Percentiles rank a stretch among this genome's conserved stretches.
These are phyloP conservation scores for Ramphastos sulfuratus DNA, from an alignment of 2,113 vertebrate species.

Conservation along the genomic window DNA sequence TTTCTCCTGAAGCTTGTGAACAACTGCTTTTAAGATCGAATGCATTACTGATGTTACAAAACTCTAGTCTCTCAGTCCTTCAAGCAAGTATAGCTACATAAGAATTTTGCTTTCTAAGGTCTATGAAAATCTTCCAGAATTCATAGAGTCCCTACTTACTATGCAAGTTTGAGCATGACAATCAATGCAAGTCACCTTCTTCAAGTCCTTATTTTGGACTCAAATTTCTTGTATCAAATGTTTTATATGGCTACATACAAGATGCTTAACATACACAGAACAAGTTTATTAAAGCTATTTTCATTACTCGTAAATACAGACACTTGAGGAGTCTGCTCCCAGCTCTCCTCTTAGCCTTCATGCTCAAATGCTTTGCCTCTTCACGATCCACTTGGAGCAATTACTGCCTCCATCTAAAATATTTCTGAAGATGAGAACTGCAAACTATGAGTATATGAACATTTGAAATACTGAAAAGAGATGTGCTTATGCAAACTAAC, in stretches of 20 bases:
- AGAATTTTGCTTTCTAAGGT: neutral
- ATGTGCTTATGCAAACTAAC: neutral
- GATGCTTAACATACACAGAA: neutral
- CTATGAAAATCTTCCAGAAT: neutral
- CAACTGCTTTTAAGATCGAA: neutral
- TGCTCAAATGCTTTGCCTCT: neutral
- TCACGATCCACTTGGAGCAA: neutral
- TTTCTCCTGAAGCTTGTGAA: neutral
- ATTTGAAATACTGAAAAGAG: neutral
- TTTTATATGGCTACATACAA: neutral
- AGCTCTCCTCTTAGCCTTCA: neutral
- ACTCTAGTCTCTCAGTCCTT: neutral
- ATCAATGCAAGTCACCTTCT: rapidly evolving
- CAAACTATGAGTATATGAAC: neutral
- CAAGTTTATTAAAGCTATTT: neutral
- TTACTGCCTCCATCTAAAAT: neutral
- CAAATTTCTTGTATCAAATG: neutral
- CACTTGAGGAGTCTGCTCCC: neutral
- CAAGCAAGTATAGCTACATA: neutral
- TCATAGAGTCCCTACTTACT: neutral
- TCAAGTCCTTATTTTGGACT: neutral
- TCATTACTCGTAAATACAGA: neutral
- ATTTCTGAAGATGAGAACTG: neutral
- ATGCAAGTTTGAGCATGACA: neutral
- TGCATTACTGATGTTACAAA: neutral